phyloP scores from a whole-genome alignment of 1,140 invertebrate genomes.

The Danaus melanippus region DNA sequence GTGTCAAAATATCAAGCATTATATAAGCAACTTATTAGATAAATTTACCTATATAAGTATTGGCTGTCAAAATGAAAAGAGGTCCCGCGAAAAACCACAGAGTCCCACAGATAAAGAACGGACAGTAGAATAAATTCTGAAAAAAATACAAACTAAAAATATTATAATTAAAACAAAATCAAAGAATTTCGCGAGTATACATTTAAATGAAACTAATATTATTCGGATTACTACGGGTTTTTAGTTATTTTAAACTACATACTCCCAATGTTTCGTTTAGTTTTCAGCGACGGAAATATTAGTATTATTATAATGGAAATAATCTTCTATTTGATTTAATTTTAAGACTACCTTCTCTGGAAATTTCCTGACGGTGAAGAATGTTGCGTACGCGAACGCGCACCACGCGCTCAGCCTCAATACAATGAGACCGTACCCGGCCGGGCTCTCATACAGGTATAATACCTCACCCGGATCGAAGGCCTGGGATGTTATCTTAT shows the following conservation, averaged over 20 bases:
- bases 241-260: too few relatives aligned
- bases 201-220: too few relatives aligned
- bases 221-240: too few relatives aligned
- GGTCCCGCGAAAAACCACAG: constrained; percentile 88
- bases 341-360: constrained; percentile 80
- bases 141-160: too few relatives aligned
- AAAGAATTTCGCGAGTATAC: too few relatives aligned
- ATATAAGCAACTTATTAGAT: not conserved
- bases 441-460: constrained; percentile 91
- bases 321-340: not conserved
- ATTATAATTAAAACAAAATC: not conserved
- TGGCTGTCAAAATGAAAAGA: constrained; percentile 85
- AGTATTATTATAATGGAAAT: not conserved
- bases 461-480: constrained; percentile 92
- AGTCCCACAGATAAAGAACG: constrained; percentile 85
- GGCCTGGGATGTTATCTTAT: constrained; percentile 71
- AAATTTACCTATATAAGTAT: constrained; percentile 88
- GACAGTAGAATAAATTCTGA: constrained; percentile 79
- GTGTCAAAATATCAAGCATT: too few relatives aligned
- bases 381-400: constrained; percentile 86
- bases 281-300: too few relatives aligned
- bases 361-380: constrained; percentile 88
- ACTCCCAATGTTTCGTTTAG: too few relatives aligned
- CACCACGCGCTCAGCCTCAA: constrained; percentile 85
- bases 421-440: constrained; percentile 87